Evolutionary conservation across 2,113 vertebrate species (phyloP), one percentile per base, ranked within the genome.

Genomic region (Mionectes macconnelli): DNA sequence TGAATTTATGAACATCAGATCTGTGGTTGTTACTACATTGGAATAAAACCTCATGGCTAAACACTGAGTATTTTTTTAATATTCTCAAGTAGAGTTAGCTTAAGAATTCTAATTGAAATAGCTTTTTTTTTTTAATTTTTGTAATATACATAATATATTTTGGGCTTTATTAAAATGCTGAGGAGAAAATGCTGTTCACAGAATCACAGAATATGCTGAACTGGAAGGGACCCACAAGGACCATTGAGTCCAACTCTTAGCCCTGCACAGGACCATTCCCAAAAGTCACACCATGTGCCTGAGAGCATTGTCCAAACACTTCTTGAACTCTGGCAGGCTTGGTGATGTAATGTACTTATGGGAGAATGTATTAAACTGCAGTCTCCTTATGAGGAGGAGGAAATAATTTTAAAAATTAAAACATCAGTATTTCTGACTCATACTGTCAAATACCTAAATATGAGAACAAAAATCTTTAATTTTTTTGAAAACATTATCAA

Each of bases 11-110:
- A 95, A 30, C 56, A 75, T 90, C 81, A 59, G 60, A 94, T 53
- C 39, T 92, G n/a, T 81, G 64, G 53, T 81, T 88, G 47, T 39
- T 84, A 67, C 59, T 88, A 62, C 47, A 74, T 19, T 69, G 60
- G 23, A n/a, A 87, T 68, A 79, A 92, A 82, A 19, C 19, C 49
- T 93, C 68, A 62, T 67, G 57, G 42, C 68, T 84, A 42, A 76
- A 49, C 42, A 81, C 0, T 80, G 69, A 76, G 50, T 44, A 24
- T 4, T 10, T 30, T 70, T 84, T 84, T 86, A 39, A 74, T 78
- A 67, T 92, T 92, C 50, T 91, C 53, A 73, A 84, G 42, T 84
- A 81, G 25, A 72, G 57, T 72, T 93, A 88, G 27, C 80, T 93
- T 91, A 37, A 66, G 68, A 80, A 84, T 87, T 90, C 27, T 66